Base-by-base conservation (phyloP, 2,888 invertebrate species). In the Epicampocera succincta region DNA sequence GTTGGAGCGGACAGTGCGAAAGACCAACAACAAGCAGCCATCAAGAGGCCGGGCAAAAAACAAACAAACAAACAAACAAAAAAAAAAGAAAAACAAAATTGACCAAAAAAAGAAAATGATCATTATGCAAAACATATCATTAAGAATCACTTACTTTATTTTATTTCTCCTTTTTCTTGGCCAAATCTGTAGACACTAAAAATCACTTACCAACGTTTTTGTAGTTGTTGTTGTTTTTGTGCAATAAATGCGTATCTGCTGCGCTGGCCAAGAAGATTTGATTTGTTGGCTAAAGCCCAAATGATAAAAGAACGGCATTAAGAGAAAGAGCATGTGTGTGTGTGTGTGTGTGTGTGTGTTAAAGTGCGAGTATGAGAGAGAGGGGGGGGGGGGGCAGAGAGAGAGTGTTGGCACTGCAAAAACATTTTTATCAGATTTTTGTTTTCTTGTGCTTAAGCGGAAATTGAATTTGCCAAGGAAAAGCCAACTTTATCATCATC, bases 81-180 rank as follows among this genome's bases (percentile, higher is more conserved):
- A 17, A n/a, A 38, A 11, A 12, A 17, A 48, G n/a, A 17, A 48
- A 66, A 38, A 72, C 11, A 1, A 17, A 40, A 42, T 50, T 71
- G 54, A 69, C 50, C 44, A 11, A 21, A 61, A 29, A 54, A 65
- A 44, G 21, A 81, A 33, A 33, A 52, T 76, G 61, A 73, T 82
- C 72, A 82, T 84, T 89, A 88, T 88, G 89, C 88, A 88, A 89
- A 89, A 89, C 88, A 87, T 87, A 89, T 87, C 88, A 89, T 89
- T 88, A 89, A 88, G 86, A 87, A 86, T 83, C 88, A 85, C 84
- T 85, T 85, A 82, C 66, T 66, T 33, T 13, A 33, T 9, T 9
- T 33, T 33, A 8, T 8, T 33, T 9, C 33, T 33, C 33, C 19
- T 46, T 60, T 61, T 44, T 5, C 25, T 65, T 40, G 1, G 9